Percentiles rank a stretch among this genome's conserved stretches.
These are phyloP conservation scores for Rhysida immarginata DNA, from an alignment of 1,140 invertebrate species.

Conservation along the genomic window DNA sequence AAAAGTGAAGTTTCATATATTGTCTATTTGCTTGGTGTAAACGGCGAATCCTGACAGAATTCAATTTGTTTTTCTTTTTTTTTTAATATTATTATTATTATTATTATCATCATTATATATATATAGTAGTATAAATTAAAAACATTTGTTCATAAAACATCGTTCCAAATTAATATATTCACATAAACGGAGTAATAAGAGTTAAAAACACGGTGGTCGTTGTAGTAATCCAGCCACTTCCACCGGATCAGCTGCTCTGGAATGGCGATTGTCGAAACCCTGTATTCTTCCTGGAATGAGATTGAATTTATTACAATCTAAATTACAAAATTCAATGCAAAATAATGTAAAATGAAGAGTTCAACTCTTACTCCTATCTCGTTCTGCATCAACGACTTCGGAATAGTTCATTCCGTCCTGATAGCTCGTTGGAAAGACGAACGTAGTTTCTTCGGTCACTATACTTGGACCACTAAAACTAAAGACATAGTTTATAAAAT, in stretches of 20 bases:
- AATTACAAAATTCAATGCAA: background rate
- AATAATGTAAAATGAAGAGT: background rate
- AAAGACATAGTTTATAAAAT: no score
- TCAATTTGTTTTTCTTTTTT: no score
- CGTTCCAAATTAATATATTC: no score
- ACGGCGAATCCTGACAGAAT: no score
- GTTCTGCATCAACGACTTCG: conserved; percentile 1
- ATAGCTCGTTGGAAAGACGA: background rate
- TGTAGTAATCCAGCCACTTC: background rate
- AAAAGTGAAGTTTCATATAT: no score
- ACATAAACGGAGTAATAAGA: no score
- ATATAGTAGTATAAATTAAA: no score
- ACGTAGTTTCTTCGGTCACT: conserved; percentile 1
- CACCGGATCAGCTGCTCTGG: background rate
- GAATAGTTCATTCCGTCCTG: conserved; percentile 5
- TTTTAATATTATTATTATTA: no score
- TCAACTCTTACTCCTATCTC: conserved; percentile 1
- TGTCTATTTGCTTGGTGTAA: no score
- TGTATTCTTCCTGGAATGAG: background rate
- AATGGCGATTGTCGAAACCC: background rate
- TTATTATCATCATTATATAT: no score
- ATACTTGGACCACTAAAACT: background rate
- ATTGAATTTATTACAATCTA: background rate
- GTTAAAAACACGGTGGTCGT: background rate
- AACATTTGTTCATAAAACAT: no score